Conservation (phyloP, 2,797 vertebrate genomes). For the Ctenosaura bakeri region DNA sequence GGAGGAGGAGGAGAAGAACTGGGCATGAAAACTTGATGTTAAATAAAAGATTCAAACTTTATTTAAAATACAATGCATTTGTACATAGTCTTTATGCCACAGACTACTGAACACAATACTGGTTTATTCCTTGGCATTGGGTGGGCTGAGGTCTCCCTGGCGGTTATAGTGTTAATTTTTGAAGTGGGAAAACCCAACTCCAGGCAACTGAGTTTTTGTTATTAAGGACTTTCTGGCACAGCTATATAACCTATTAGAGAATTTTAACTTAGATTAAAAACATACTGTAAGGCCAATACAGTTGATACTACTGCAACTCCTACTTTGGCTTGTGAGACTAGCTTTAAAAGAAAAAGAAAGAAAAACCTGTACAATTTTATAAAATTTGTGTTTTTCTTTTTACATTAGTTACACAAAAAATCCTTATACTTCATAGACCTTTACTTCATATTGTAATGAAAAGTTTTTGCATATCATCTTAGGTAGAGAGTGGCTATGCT, state of each 20-base stretch:
- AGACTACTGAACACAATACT: conserved; percentile 69
- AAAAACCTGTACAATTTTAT: conserved; percentile 99
- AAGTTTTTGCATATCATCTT: conserved; percentile 87
- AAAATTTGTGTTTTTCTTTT: conserved; percentile 97
- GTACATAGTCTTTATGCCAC: conserved; percentile 79
- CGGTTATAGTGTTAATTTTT: conserved; percentile 57
- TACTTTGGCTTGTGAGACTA: conserved; percentile 76
- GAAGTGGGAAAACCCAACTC: conserved; percentile 45
- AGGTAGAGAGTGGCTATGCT: conserved; percentile 92
- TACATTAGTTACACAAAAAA: conserved; percentile 94
- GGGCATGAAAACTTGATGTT: conserved; percentile 58
- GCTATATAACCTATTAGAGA: conserved; percentile 66
- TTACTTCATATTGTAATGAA: conserved; percentile 93
- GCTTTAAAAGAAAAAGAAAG: conserved; percentile 62
- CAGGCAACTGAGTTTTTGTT: conserved; percentile 31
- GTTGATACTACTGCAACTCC: conserved; percentile 69
- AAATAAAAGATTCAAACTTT: conserved; percentile 86
- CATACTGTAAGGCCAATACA: conserved; percentile 75
- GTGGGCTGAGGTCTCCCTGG: conserved; percentile 56
- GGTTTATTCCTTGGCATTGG: conserved; percentile 54
- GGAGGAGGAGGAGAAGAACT: conserved; percentile 46
- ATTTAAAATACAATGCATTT: conserved; percentile 89
- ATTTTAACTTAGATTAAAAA: conserved; percentile 75
- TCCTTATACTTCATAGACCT: conserved; percentile 95
- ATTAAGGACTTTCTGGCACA: conserved; percentile 64